Evolutionary conservation across 2,113 vertebrate species (phyloP).

Genomic region (Cephalopterus ornatus): DNA sequence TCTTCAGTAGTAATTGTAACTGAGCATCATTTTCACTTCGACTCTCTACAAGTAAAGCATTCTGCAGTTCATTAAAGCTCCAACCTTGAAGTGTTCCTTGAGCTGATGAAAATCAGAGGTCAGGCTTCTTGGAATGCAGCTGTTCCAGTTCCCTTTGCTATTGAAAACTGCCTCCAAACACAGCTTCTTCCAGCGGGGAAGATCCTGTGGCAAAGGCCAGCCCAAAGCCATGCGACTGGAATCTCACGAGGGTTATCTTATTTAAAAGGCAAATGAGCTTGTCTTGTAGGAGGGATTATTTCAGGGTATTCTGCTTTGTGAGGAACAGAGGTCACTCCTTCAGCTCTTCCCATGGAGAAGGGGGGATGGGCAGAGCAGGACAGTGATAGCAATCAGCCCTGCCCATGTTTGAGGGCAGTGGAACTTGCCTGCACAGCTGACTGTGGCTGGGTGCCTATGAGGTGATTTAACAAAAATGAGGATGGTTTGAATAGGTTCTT

Average conservation of each 20-base stretch:
- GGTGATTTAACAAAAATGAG: neutral
- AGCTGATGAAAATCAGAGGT: neutral
- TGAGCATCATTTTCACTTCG: neutral
- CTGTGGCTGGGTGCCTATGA: neutral
- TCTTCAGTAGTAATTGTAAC: neutral
- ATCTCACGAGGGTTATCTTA: neutral
- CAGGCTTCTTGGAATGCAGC: neutral
- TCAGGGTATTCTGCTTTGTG: neutral
- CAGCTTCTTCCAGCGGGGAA: neutral
- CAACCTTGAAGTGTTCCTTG: neutral
- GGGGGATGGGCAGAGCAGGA: neutral
- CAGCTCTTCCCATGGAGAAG: neutral
- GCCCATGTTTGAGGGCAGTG: neutral
- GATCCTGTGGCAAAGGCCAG: neutral
- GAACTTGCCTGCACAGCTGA: neutral
- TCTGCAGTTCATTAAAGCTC: neutral
- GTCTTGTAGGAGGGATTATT: neutral
- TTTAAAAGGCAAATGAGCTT: constrained; percentile 25
- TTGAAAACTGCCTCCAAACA: neutral
- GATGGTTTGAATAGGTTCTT: neutral
- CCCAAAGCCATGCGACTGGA: neutral
- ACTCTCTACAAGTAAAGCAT: neutral
- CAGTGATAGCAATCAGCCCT: neutral
- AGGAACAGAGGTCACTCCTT: neutral
- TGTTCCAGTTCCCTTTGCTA: neutral